Conservation (phyloP, 2,888 invertebrate species). For the Adelognathus sp. region DNA sequence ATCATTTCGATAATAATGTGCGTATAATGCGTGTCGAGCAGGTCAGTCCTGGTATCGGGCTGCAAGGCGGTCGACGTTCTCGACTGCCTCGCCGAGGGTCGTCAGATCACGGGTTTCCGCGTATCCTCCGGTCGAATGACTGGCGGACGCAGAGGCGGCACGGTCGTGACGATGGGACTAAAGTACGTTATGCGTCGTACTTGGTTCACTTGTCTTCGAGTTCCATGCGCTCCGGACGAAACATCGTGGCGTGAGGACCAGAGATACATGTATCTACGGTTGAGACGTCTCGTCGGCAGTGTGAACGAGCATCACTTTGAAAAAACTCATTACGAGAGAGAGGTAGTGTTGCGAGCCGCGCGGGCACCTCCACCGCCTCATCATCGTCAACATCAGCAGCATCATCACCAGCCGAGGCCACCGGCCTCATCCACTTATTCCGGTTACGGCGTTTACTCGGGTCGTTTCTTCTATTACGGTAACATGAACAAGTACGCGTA, state of each 20-base stretch:
- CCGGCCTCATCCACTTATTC: conserved; percentile 75
- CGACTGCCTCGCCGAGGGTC: conserved; percentile 76
- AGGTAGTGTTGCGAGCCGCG: conserved; percentile 61
- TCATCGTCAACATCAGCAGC: too few species aligned
- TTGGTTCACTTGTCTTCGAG: conserved; percentile 77
- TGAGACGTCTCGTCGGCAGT: conserved; percentile 75
- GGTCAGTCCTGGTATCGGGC: conserved; percentile 75
- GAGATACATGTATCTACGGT: conserved; percentile 77
- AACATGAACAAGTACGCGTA: conserved; percentile 78
- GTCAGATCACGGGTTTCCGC: conserved; percentile 71
- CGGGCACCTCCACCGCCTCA: conserved; percentile 13
- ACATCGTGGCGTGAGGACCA: conserved; percentile 77
- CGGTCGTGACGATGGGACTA: conserved; percentile 72
- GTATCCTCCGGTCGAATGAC: conserved; percentile 61
- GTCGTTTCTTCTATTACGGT: conserved; percentile 77
- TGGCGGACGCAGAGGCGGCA: conserved; percentile 41
- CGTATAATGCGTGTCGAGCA: too few species aligned
- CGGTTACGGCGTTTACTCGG: conserved; percentile 78
- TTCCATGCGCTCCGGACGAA: conserved; percentile 68
- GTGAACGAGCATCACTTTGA: conserved; percentile 75
- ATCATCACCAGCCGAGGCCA: conserved; percentile 50
- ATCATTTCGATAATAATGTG: too few species aligned
- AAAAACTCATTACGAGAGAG: conserved; percentile 71
- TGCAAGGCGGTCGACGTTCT: conserved; percentile 77
- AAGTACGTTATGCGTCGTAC: conserved; percentile 75